Evolutionary conservation across 2,888 invertebrate genomes (phyloP), one percentile per base, ranked within the genome.

Genomic region (Auanema sp.): DNA sequence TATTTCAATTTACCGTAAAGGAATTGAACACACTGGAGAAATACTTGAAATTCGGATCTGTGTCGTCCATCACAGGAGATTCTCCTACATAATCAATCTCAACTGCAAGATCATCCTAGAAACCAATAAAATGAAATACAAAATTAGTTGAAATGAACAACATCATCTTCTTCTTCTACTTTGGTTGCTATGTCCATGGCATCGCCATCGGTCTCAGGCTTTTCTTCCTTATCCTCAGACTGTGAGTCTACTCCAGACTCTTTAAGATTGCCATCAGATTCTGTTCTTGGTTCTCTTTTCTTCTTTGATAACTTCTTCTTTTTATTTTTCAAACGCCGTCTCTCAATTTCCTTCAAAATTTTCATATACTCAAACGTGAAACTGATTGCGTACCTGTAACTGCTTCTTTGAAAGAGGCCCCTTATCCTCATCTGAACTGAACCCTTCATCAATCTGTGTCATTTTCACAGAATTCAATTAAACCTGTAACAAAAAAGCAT

Each of bases 251-350:
- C 52, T 6, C 49, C 43, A 33, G 54, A 16, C 18, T 64, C 59
- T 51, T 60, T 47, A 4, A 47, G 25, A 49, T 59, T 62, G 18
- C 16, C 42, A 23, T 24, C 40, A 5, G 33, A 33, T 18, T 56
- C 65, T 24, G 12, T 57, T 51, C 23, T 54, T 40, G 49, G 33
- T 41, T n/a, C 44, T 60, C 52, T 69, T 58, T 61, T 65, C 52
- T 42, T 81, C 60, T 79, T 81, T 18, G 80, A 79, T 25, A 70
- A 75, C 64, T 80, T 80, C 70, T 82, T 81, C 74, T 82, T 80
- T 62, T 79, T 80, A 55, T 78, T 79, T 63, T 76, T 79, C 33
- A 64, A 62, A 23, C 74, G 68, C 33, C 71, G 64, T 40, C 79
- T 70, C 49, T 79, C 76, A 16, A 75, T 68, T 59, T 79, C 79